Evolutionary conservation across 2,797 vertebrate species (phyloP), one percentile per base, ranked within the genome.

Genomic region (Danio choprae): DNA sequence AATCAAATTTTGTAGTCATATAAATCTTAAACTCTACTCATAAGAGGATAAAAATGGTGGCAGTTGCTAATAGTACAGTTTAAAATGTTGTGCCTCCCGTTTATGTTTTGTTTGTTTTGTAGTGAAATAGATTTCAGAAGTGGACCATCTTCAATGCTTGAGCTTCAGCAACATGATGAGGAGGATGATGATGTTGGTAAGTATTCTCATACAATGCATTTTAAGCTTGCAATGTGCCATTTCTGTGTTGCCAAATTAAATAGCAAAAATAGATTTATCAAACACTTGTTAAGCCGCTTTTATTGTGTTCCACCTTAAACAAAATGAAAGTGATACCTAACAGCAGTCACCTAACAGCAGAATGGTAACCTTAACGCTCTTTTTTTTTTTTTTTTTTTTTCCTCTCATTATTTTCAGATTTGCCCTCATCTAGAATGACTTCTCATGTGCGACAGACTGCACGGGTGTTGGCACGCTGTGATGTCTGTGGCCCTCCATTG

Each of bases 401-500:
- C 51, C 41, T 58, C 40, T 7, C 29, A 80, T 85, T 29, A n/a
- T 48, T 80, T 78, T 53, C 81, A 94, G 93, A 36, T 74, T 50
- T 85, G 20, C 85, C 70, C 0, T 85, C 85, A 0, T 40, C 81
- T 74, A 83, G 65, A 56, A 48, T 68, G 16, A 65, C 46, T 36
- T 7, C 71, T 9, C 36, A 63, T 20, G 7, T 40, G 2, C 53
- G 0, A 15, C 67, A n/a, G 7, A n/a, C 13, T 15, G 59, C 9
- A 0, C 11, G 81, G 20, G 74, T 48, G 13, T 85, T 92, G 36
- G 85, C 74, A 3, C 50, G 70, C 1, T 83, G 86, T 4, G 91
- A 92, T 56, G 76, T 95, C 16, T 94, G 91, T 56, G 85, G 68
- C 6, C 87, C 89, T 68, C 93, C 93, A 12, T 90, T 95, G 51